Percentiles rank a stretch among this genome's conserved stretches.
Evolutionary conservation across 2,797 vertebrate species (phyloP).

Genomic region (Orientallactaga sibirica): DNA sequence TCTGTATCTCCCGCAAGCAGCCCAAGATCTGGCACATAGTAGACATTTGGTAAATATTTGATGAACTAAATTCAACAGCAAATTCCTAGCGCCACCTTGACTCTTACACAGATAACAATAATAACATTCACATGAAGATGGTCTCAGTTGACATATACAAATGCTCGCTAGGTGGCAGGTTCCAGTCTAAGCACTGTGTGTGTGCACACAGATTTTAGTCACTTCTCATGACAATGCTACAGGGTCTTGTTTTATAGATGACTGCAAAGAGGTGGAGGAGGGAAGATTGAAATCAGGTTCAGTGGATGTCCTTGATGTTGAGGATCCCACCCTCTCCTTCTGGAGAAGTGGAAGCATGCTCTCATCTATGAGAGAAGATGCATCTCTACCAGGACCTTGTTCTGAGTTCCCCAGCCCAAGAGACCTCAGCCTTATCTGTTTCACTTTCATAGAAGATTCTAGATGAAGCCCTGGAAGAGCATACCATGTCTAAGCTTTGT

Average conservation of each 20-base stretch:
- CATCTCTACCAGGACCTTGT: neutral
- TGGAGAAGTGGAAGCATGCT: too few species aligned
- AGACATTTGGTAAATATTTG: neutral
- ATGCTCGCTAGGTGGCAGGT: neutral
- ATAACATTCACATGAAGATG: neutral
- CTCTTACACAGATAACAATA: neutral
- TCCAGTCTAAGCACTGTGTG: too few species aligned
- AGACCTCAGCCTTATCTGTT: neutral
- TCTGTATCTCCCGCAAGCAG: neutral
- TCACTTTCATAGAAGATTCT: neutral
- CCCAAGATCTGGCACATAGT: neutral
- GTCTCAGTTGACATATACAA: neutral
- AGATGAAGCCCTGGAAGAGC: neutral
- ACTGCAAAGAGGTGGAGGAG: neutral
- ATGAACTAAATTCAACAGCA: neutral
- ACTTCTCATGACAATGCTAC: neutral
- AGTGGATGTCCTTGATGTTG: neutral
- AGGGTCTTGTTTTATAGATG: neutral
- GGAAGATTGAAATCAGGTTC: neutral
- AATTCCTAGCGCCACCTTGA: neutral
- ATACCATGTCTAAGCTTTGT: neutral
- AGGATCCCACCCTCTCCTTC: neutral
- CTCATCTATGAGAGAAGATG: neutral
- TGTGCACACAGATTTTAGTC: neutral
- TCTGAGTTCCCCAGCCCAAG: neutral